Evolutionary conservation across 2,888 invertebrate genomes (phyloP).

Genomic region (Acholoe squamosa): DNA sequence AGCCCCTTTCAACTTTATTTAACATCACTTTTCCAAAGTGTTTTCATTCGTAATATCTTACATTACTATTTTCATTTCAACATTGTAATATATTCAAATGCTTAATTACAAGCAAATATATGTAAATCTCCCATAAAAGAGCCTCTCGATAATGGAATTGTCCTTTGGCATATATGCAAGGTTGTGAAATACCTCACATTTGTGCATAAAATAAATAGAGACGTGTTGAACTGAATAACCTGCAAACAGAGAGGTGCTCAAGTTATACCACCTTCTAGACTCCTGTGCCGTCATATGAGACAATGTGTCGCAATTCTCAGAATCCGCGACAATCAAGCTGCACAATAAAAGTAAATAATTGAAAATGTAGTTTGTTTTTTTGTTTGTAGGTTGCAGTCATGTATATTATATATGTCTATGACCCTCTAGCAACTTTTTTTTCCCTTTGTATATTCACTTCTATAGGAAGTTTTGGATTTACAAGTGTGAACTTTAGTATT

Average conservation of each 20-base stretch:
- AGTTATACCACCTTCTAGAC: neutral
- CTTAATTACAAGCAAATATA: neutral
- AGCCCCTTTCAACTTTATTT: too few species aligned
- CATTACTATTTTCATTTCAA: too few species aligned
- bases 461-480: too few species aligned
- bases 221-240: neutral
- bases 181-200: constrained; percentile 8
- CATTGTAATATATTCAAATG: too few species aligned
- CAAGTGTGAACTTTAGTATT: neutral
- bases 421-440: too few species aligned
- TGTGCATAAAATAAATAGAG: constrained; percentile 34
- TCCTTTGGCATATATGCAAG: constrained; percentile 37
- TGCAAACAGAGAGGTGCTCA: neutral
- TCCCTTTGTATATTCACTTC: too few species aligned
- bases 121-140: neutral
- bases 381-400: neutral
- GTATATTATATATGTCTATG: neutral
- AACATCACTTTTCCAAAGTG: too few species aligned
- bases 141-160: constrained; percentile 14
- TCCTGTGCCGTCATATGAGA: neutral
- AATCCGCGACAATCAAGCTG: neutral
- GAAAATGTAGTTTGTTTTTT: neutral
- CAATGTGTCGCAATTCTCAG: neutral
- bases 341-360: neutral
- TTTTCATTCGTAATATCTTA: too few species aligned